Percentiles rank a stretch among this genome's conserved stretches.
Evolutionary conservation across 2,888 invertebrate species (phyloP).

Genomic region (Drosophila subsilvestris): DNA sequence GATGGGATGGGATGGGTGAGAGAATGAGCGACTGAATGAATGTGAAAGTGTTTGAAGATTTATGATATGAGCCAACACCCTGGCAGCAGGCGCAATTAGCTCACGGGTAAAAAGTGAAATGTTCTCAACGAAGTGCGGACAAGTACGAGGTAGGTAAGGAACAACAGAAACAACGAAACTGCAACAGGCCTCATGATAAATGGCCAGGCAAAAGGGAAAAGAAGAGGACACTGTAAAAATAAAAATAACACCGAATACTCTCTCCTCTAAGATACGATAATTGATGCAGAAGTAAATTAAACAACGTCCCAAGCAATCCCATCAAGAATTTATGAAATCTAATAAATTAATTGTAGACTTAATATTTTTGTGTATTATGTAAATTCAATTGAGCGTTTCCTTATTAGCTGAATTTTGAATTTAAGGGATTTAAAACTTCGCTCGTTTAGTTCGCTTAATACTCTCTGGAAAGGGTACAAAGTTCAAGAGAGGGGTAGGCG

Average conservation of each 20-base stretch:
- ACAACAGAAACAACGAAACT: constrained; percentile 31
- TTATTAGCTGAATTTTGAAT: too few relatives aligned
- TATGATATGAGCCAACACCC: constrained; percentile 70
- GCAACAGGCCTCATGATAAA: constrained; percentile 41
- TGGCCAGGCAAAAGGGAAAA: constrained; percentile 39
- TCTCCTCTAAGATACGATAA: background rate
- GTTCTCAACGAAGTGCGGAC: constrained; percentile 73
- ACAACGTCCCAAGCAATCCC: too few relatives aligned
- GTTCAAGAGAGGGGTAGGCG: too few relatives aligned
- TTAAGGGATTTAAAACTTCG: too few relatives aligned
- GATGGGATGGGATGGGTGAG: constrained; percentile 12
- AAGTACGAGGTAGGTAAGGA: constrained; percentile 54
- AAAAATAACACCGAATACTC: background rate
- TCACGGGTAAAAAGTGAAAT: constrained; percentile 74
- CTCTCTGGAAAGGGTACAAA: background rate
- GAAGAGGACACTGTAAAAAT: constrained; percentile 17
- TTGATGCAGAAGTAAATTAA: background rate
- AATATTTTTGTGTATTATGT: too few relatives aligned
- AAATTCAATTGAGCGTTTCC: too few relatives aligned
- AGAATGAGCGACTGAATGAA: constrained; percentile 55
- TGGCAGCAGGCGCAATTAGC: constrained; percentile 61
- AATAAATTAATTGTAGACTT: too few relatives aligned
- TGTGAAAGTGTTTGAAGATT: constrained; percentile 76
- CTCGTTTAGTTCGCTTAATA: too few relatives aligned
- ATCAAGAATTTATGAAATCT: too few relatives aligned